Evolutionary conservation across 2,888 invertebrate species (phyloP), one percentile per base, ranked within the genome.

Genomic region (Nomada lathburiana): DNA sequence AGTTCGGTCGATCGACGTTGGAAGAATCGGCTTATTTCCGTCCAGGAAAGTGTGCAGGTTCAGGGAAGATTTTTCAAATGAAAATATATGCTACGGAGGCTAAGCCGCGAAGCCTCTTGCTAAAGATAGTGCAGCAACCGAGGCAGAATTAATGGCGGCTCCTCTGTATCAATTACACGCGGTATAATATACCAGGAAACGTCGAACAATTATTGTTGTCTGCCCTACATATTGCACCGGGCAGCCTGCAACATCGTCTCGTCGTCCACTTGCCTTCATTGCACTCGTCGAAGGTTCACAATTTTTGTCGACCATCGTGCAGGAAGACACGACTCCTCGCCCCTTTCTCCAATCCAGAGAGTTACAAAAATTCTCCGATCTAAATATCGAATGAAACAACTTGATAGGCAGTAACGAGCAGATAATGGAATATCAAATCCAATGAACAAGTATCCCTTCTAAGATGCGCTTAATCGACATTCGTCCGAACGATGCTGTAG

Each of bases 191-290:
- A 91, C 91, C 92, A 92, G 92, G 92, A 92, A 92, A 92, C 81
- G 90, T 88, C 89, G 84, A 91, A 92, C 90, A 91, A 91, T 92
- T 91, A 91, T 92, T 91, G 86, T 87, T 88, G 91, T 92, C 92
- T 92, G 92, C 91, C 91, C 91, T 90, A 92, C 89, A 92, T 92
- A 88, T 68, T 82, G 83, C 78, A 81, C 67, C 78, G 78, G 83
- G 85, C 75, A 81, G 71, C 59, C 86, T 79, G 71, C 78, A 57
- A 47, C 75, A 67, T 76, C 79, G 76, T 78, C 81, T 76, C 81
- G 76, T 77, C 84, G 80, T 76, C 75, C 83, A 85, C 88, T 88
- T 90, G 86, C 83, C 86, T 87, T 88, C 86, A 80, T 84, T 86
- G 82, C 84, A 73, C 78, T 84, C 78, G 76, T 71, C 76, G 79